Evolutionary conservation across 2,113 vertebrate species (phyloP).

Genomic region (Grammomys dolichurus): DNA sequence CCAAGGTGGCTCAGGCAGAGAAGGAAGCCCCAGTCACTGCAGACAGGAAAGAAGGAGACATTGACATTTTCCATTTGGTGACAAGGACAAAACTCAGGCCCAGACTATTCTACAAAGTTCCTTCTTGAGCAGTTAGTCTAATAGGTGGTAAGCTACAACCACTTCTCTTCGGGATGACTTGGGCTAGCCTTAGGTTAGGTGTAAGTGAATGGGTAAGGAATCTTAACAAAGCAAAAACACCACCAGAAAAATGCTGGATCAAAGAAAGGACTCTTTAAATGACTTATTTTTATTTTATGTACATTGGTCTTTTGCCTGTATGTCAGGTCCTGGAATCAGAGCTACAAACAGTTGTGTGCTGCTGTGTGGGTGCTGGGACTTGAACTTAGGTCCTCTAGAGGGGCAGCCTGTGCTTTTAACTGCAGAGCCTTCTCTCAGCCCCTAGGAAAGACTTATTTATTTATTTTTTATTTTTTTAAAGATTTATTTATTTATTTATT

Average conservation of each 20-base stretch:
- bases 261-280: not conserved
- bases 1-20: not conserved
- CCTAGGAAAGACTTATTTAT: not conserved
- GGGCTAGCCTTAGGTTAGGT: not conserved
- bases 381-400: not conserved
- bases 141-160: not conserved
- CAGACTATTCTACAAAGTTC: rapidly evolving
- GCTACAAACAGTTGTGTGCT: not conserved
- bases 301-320: not conserved
- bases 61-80: not conserved
- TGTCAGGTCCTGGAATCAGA: not conserved
- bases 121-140: not conserved
- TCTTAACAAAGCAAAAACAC: not conserved
- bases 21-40: not conserved
- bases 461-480: too few relatives aligned
- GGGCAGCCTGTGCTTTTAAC: not conserved
- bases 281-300: not conserved
- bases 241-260: not conserved
- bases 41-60: not conserved
- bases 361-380: not conserved
- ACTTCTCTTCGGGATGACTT: not conserved
- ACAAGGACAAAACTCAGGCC: rapidly evolving
- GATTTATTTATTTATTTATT: too few relatives aligned
- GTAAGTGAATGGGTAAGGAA: not conserved
- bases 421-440: not conserved